Evolutionary conservation across 2,113 vertebrate genomes (phyloP), one percentile per base, ranked within the genome.

Genomic region (Vulpes ferrilata): DNA sequence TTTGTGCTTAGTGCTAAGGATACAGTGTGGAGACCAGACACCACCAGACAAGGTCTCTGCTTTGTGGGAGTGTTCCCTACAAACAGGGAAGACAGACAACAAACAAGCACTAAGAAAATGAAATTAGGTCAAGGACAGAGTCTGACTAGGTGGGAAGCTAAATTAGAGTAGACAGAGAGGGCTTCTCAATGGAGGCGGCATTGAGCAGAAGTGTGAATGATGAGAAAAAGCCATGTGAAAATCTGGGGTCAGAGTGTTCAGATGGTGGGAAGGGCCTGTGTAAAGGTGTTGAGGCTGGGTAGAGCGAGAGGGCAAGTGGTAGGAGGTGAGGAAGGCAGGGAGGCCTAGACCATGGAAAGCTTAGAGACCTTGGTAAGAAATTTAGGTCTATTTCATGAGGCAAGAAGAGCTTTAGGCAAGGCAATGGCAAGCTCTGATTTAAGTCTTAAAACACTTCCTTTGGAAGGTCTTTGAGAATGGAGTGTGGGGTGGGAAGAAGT

Each of bases 401-500:
- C 53, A 69, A 32, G 59, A 32, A 80, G 13, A 89, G 35, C 16
- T 81, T 43, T 22, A n/a, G 20, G 64, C 53, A 43, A 78, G 55
- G 57, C 62, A 73, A 93, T 51, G 92, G 19, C 48, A 65, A 32
- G 55, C 43, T 59, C 17, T 7, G 4, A 74, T 67, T 57, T 32
- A 86, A 80, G 15, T 64, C 65, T 82, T 57, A 16, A 82, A 53
- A 62, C 19, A 38, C 5, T 23, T 35, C 11, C 7, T 38, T 57
- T 43, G 25, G 19, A 11, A 65, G 69, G 23, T 83, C 27, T 6
- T 16, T 19, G 82, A 59, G 48, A 57, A 78, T 1, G 7, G 32
- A n/a, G 43, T 1, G 1, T 0, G 32, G 32, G 30, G 6, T 16
- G 17, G 25, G 30, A 2, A 19, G 38, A 59, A 15, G 64, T 4